These are phyloP conservation scores for Eptesicus fuscus DNA, from an alignment of 2,113 vertebrate species.

Conservation along the genomic window DNA sequence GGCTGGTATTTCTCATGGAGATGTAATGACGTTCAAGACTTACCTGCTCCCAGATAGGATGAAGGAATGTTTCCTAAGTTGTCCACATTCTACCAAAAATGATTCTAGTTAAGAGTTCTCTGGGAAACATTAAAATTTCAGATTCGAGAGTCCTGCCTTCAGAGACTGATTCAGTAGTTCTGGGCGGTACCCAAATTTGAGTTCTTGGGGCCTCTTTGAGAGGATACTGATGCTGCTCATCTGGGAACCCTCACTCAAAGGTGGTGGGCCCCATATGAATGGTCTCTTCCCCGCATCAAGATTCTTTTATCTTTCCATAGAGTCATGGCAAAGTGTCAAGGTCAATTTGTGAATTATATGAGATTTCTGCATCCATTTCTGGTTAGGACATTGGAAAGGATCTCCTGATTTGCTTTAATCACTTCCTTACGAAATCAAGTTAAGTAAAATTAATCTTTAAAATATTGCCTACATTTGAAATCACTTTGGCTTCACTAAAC, in stretches of 20 bases:
- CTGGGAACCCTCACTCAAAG: not conserved
- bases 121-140: conserved; percentile 21
- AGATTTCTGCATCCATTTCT: conserved; percentile 27
- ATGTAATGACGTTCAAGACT: not conserved
- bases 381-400: conserved; percentile 9
- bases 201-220: not conserved
- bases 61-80: not conserved
- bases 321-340: not conserved
- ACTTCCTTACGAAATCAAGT: conserved; percentile 33
- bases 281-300: not conserved
- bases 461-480: not conserved
- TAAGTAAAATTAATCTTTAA: conserved; percentile 34
- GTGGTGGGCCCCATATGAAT: not conserved
- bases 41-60: not conserved
- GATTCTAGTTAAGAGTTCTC: conserved; percentile 4
- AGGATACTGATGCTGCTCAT: not conserved
- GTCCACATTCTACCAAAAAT: not conserved
- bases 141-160: not conserved
- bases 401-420: conserved; percentile 24
- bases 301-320: not conserved
- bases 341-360: conserved; percentile 5
- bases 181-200: not conserved
- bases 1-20: not conserved
- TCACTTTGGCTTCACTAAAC: conserved; percentile 11
- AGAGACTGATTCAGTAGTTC: not conserved